A percentile compares a stretch with the other conserved stretches of the same genome.
These are phyloP conservation scores for Arctia plantaginis DNA, from an alignment of 2,888 invertebrate species.

Conservation along the genomic window DNA sequence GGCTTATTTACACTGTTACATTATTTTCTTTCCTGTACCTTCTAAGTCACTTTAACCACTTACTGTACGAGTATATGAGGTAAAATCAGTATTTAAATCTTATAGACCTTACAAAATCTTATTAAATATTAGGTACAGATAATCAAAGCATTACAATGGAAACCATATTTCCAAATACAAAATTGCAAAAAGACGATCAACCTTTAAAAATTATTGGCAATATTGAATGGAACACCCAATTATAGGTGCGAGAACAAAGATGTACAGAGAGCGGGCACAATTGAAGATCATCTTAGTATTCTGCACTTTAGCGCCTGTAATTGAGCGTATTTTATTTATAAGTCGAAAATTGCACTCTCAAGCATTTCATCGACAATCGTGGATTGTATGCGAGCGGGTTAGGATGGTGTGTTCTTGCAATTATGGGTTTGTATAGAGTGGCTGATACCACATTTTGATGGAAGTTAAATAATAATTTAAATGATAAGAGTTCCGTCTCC, in stretches of 20 bases:
- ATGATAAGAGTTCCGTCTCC: background rate
- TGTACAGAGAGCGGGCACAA: constrained; percentile 49
- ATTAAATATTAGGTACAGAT: constrained; percentile 5
- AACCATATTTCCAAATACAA: constrained; percentile 19
- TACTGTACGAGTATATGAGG: too few species aligned
- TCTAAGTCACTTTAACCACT: background rate
- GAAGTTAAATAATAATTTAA: background rate
- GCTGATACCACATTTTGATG: constrained; percentile 46
- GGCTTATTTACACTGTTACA: too few species aligned
- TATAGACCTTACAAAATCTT: background rate
- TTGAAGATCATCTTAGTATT: constrained; percentile 58
- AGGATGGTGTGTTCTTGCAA: constrained; percentile 57
- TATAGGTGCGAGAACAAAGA: constrained; percentile 53
- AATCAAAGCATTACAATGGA: background rate
- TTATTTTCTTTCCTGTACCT: too few species aligned
- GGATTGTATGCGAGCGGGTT: constrained; percentile 65
- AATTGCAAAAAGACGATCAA: constrained; percentile 46
- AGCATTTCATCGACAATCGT: constrained; percentile 72
- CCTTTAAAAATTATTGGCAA: constrained; percentile 44
- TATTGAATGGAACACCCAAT: constrained; percentile 51
- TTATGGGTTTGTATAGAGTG: constrained; percentile 54
- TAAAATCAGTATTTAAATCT: background rate
- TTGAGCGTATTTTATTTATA: constrained; percentile 75
- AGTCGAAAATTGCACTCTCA: constrained; percentile 69
- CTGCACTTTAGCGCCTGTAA: constrained; percentile 65